These are phyloP conservation scores for Tokudaia tokunoshimensis DNA, from an alignment of 2,797 vertebrate genomes.

Conservation along the genomic window DNA sequence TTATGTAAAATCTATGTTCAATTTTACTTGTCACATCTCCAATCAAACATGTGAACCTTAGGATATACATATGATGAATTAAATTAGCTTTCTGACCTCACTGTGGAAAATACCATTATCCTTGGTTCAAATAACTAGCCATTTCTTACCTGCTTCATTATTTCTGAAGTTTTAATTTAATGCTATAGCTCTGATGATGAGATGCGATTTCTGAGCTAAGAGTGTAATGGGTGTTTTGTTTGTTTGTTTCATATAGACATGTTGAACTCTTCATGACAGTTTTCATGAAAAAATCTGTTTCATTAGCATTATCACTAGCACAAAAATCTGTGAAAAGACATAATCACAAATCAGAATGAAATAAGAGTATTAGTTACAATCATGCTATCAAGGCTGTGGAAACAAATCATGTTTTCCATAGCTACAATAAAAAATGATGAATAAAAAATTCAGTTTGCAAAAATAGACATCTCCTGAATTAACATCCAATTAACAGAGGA, in stretches of 20 bases:
- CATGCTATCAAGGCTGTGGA: neutral
- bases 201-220: constrained; percentile 48
- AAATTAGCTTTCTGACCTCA: neutral
- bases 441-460: neutral
- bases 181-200: constrained; percentile 44
- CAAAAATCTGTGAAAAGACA: constrained; percentile 24
- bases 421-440: neutral
- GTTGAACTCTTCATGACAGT: constrained; percentile 75
- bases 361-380: neutral
- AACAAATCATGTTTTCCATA: neutral
- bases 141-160: constrained; percentile 60
- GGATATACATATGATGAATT: neutral
- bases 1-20: neutral
- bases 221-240: neutral
- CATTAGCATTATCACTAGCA: neutral
- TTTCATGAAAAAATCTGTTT: constrained; percentile 73
- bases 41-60: neutral
- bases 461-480: neutral
- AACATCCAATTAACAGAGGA: neutral
- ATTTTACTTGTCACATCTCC: neutral
- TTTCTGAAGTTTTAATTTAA: constrained; percentile 57
- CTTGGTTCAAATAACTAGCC: neutral
- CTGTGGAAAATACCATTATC: neutral
- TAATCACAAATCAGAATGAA: neutral
- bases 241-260: constrained; percentile 14